Evolutionary conservation across 1,140 invertebrate species (phyloP), one percentile per base, ranked within the genome.

Genomic region (Paralvinella palmiformis): DNA sequence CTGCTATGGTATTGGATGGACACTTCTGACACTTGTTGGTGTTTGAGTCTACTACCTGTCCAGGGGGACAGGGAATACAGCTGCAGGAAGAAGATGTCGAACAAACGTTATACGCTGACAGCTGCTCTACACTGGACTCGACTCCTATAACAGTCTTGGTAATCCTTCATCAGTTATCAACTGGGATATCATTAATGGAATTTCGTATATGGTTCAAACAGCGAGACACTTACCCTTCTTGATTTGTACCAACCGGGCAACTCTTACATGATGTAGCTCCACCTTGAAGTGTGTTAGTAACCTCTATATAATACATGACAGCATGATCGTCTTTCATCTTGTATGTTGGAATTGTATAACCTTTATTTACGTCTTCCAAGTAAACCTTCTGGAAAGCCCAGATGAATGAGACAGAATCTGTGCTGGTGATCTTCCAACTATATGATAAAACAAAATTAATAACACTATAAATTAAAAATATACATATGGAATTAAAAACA

Each of bases 231-330:
- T 63, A 76, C 75, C 72, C 71, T n/a, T 77, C 69, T 44, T 72
- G 58, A 2, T 68, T 45, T 7, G 64, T 70, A n/a, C 72, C 82
- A 57, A 80, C 75, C 17, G 82, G 84, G 79, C 86, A 87, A 22
- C 77, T 76, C 24, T 82, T 69, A 72, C 86, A 87, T 2, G 69
- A 71, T 3, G 76, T 74, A 5, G 86, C 85, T 27, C 86, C 85
- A 50, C 85, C 83, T 59, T 81, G 76, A n/a, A 84, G 70, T 0
- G 83, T 85, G 73, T 88, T 86, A n/a, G 85, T 85, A 3, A 88
- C 78, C 64, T 84, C 81, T 20, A 88, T 79, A 32, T 78, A 74
- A 71, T 81, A 86, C 37, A 88, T 85, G 68, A 24, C n/a, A 45
- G 35, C 58, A 20, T 13, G n/a, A 31, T 60, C 58, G 24, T 60